Evolutionary conservation across 2,113 vertebrate species (phyloP), one percentile per base, ranked within the genome.

Genomic region (Leptobrachium ailaonicum): DNA sequence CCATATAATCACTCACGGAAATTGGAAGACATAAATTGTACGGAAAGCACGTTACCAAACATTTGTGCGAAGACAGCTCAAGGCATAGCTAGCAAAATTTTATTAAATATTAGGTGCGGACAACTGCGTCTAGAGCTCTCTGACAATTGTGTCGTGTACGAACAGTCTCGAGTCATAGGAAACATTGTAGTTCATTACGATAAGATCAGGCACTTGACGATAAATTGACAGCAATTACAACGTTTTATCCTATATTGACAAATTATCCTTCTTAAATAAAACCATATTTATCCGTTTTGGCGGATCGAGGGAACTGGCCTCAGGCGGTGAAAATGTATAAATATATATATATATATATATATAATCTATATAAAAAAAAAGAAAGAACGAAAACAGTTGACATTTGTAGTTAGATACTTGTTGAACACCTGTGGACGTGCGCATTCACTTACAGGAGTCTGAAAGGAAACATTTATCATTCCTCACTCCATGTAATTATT

Each of bases 91-190:
- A 41, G 79, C 45, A 75, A 62, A 81, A 60, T 69, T 12, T 47
- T 74, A 81, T 81, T 75, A 81, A 81, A 81, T 81, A 75, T 81
- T 75, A 81, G 79, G 79, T 75, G 79, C 54, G 47, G 79, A 81
- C 79, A 81, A 69, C 53, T 42, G 60, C 13, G 64, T 62, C 79
- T 81, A 70, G 56, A 41, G 60, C 53, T 68, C 69, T 66, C 64
- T 68, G 72, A 81, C 79, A 75, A 69, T 60, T 41, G 60, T 32
- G 68, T 45, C 66, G 74, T 75, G 71, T 81, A 75, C 64, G 56
- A 50, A 67, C 53, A 75, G 63, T 50, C 79, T 75, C 53, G 62
- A 68, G 71, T 58, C 53, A 50, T 47, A 69, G 62, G 71, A 66
- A 69, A 69, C 68, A 75, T 69, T 69, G 32, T 58, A 68, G 40